These are phyloP conservation scores for Dynastes hyllus DNA, from an alignment of 2,888 invertebrate genomes.

Conservation along the genomic window DNA sequence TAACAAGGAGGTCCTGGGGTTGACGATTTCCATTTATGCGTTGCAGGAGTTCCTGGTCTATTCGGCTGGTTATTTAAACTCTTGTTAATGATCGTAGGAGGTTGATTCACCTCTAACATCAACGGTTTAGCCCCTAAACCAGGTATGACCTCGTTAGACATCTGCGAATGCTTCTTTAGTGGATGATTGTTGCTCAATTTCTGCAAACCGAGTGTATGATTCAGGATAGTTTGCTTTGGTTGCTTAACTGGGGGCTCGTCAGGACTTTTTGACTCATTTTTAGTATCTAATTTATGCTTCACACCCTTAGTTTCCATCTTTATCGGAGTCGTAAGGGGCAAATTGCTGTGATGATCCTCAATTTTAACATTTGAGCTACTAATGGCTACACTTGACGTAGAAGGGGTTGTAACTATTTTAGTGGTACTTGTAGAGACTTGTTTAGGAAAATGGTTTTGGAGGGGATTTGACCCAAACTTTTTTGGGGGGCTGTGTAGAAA, in stretches of 20 bases:
- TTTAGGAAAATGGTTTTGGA: neutral
- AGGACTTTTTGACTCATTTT: neutral
- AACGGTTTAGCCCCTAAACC: conserved; percentile 17
- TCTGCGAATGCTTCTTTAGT: conserved; percentile 59
- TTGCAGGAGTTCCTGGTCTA: conserved; percentile 33
- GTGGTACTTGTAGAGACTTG: conserved; percentile 25
- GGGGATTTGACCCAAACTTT: no score
- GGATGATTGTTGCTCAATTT: conserved; percentile 69
- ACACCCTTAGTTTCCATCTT: conserved; percentile 19
- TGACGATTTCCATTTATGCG: conserved; percentile 54
- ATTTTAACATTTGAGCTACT: conserved; percentile 9
- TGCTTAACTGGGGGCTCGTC: conserved; percentile 62
- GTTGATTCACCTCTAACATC: neutral
- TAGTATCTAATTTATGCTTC: conserved; percentile 50
- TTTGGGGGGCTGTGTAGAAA: no score
- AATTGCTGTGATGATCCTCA: conserved; percentile 6
- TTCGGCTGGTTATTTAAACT: conserved; percentile 31
- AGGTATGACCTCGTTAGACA: conserved; percentile 44
- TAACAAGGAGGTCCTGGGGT: conserved; percentile 63
- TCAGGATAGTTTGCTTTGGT: conserved; percentile 64
- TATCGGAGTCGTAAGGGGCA: no score
- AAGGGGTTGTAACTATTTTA: neutral
- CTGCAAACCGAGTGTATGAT: conserved; percentile 65
- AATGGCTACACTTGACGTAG: neutral
- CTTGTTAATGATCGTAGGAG: conserved; percentile 53